Evolutionary conservation across 2,113 vertebrate species (phyloP), one percentile per base, ranked within the genome.

Genomic region (Microtus oregoni): DNA sequence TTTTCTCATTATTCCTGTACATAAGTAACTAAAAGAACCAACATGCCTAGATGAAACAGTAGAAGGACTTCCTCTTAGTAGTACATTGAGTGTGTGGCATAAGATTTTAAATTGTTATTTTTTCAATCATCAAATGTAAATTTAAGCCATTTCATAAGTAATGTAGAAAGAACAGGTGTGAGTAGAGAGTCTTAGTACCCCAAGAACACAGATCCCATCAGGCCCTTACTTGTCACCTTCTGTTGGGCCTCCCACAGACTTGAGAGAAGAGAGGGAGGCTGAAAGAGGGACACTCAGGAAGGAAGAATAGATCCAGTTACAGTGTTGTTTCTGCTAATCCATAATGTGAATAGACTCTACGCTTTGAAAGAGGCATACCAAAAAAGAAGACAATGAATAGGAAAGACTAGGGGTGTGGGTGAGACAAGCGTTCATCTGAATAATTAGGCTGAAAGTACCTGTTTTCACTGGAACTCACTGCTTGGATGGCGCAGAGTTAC

Each of bases 251-350:
- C 92, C 73, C 50, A 68, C 76, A 82, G 65, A 83, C 79, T 3
- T 83, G 38, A 77, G 28, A 72, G 92, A 82, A 85, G 87, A 89
- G 83, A 72, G 44, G 11, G 55, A 94, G 30, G 30, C 72, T 44
- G 19, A 22, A 44, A 88, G 52, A 72, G 24, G 35, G 14, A 20
- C 41, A 24, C 72, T 89, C 70, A 67, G 50, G 47, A 93, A 85
- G 55, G 55, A 65, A 90, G 13, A 55, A 5, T 3, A 55, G 83
- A 95, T 92, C 90, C 52, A 87, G 89, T 96, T 94, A 95, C 94
- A 76, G 78, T 22, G 85, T 92, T 96, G 91, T 97, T 75, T 89
- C 78, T 35, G 83, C 58, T 97, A 95, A 95, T 96, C 92, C 63
- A 28, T 55, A 63, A 76, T 85, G 17, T 90, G 12, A 96, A 97